Conservation (phyloP, 2,888 invertebrate species). For the Nemotelus nigrinus region DNA sequence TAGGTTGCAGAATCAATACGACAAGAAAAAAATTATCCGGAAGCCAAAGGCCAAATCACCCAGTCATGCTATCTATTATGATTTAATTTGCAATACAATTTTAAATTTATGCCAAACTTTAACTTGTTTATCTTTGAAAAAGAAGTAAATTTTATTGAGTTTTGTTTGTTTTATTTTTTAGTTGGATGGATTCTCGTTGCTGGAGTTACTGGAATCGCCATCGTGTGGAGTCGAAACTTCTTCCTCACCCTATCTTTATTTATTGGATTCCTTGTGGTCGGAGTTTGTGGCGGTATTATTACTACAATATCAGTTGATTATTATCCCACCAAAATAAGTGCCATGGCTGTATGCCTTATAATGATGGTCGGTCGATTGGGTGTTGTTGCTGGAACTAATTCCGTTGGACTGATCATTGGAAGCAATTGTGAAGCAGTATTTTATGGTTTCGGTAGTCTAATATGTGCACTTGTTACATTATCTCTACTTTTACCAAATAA, state of each 20-base stretch:
- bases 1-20: no score
- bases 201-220: conserved; percentile 68
- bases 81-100: background rate
- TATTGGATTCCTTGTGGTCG: conserved; percentile 68
- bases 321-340: conserved; percentile 69
- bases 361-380: conserved; percentile 63
- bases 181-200: conserved; percentile 64
- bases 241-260: conserved; percentile 70
- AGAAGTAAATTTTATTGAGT: background rate
- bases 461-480: conserved; percentile 51
- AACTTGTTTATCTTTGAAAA: background rate
- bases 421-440: conserved; percentile 56
- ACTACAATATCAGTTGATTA: conserved; percentile 70
- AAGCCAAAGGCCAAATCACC: no score
- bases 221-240: conserved; percentile 71
- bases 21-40: no score
- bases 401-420: conserved; percentile 57
- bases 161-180: background rate
- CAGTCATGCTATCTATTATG: no score
- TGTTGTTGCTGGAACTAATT: conserved; percentile 60
- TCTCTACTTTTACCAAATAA: conserved; percentile 44
- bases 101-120: background rate
- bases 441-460: conserved; percentile 54
- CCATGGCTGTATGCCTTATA: conserved; percentile 63
- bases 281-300: conserved; percentile 69